Evolutionary conservation across 2,113 vertebrate genomes (phyloP).

Genomic region (Tautogolabrus adspersus): DNA sequence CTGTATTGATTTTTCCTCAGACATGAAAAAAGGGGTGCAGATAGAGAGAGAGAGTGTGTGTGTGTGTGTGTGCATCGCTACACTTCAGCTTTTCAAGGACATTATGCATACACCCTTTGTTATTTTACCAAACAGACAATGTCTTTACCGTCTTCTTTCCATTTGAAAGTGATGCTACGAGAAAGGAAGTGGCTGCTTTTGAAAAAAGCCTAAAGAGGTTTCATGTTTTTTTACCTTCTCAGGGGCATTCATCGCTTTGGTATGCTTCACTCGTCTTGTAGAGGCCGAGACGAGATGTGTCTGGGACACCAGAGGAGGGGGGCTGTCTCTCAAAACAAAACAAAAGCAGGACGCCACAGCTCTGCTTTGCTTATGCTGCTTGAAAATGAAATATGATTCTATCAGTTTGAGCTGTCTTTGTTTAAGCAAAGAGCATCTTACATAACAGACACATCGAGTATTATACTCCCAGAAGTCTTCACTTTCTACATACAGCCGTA

Average conservation of each 20-base stretch:
- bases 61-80: slow-evolving; percentile 2
- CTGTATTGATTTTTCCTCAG: slow-evolving; percentile 59
- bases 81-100: slow-evolving; percentile 37
- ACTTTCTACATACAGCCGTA: too few species aligned
- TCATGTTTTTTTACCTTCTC: slow-evolving; percentile 1
- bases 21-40: slow-evolving; percentile 48
- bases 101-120: slow-evolving; percentile 28
- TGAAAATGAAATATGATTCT: slow-evolving; percentile 26
- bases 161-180: slow-evolving; percentile 46
- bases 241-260: slow-evolving; percentile 29
- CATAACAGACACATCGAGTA: background rate
- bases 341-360: slow-evolving; percentile 4
- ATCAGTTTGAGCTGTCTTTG: slow-evolving; percentile 19
- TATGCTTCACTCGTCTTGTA: slow-evolving; percentile 28
- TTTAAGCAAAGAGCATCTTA: background rate
- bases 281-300: slow-evolving; percentile 28
- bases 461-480: too few species aligned
- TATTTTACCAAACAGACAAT: slow-evolving; percentile 25
- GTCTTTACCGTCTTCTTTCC: slow-evolving; percentile 14
- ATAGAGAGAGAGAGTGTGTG: slow-evolving; percentile 8
- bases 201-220: slow-evolving; percentile 24
- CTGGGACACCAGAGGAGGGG: background rate
- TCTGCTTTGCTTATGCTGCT: slow-evolving; percentile 6
- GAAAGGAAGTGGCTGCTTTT: slow-evolving; percentile 47
- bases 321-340: slow-evolving; percentile 4